phyloP scores from a whole-genome alignment of 1,140 invertebrate genomes.

The Atta texana region DNA sequence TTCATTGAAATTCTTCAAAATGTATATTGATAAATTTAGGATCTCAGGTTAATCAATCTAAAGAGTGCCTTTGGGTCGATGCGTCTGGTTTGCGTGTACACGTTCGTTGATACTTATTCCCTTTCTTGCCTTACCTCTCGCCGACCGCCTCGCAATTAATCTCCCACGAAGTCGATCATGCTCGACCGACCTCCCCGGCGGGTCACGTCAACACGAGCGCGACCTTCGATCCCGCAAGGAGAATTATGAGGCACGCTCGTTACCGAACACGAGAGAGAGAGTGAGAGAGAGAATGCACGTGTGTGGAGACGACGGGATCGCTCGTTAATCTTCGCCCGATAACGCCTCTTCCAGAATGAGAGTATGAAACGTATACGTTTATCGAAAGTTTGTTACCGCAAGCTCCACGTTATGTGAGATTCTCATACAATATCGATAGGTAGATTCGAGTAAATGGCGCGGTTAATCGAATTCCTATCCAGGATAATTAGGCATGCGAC shows the following conservation, averaged over 20 bases:
- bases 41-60: background rate
- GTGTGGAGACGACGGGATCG: slow-evolving; percentile 41
- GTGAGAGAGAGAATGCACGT: slow-evolving; percentile 40
- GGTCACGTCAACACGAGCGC: slow-evolving; percentile 67
- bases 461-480: slow-evolving; percentile 31
- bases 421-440: background rate
- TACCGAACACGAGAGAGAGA: slow-evolving; percentile 29
- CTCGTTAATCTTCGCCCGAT: slow-evolving; percentile 61
- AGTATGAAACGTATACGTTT: slow-evolving; percentile 31
- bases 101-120: slow-evolving; percentile 39
- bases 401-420: background rate
- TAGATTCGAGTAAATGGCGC: slow-evolving; percentile 15
- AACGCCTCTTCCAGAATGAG: slow-evolving; percentile 47
- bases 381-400: slow-evolving; percentile 35
- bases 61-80: background rate
- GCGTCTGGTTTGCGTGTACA: background rate
- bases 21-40: background rate
- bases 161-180: slow-evolving; percentile 64
- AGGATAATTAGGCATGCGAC: slow-evolving; percentile 12
- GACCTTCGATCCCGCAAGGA: slow-evolving; percentile 55
- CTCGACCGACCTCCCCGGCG: slow-evolving; percentile 56
- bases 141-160: slow-evolving; percentile 54
- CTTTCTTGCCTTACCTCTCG: slow-evolving; percentile 39
- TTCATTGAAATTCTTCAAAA: background rate
- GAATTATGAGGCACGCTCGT: slow-evolving; percentile 63